phyloP scores from a whole-genome alignment of 2,888 invertebrate genomes.

The Lagria hirta region DNA sequence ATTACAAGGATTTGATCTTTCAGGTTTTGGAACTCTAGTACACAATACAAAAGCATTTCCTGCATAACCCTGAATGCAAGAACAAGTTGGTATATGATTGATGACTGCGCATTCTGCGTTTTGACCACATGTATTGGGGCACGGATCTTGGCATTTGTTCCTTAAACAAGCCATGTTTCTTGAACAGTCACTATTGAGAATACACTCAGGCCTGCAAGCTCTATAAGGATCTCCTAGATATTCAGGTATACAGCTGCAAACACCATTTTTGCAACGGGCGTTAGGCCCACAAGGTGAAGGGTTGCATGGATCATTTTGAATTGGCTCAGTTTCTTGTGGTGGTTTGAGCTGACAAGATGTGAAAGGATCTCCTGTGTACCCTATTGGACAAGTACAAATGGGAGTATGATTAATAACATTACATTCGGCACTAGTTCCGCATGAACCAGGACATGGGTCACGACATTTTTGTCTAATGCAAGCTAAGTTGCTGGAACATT shows the following conservation, averaged over 20 bases:
- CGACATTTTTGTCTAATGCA: slow-evolving; percentile 60
- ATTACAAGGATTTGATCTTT: slow-evolving; percentile 55
- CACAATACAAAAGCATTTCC: slow-evolving; percentile 77
- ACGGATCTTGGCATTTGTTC: slow-evolving; percentile 77
- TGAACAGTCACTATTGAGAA: slow-evolving; percentile 73
- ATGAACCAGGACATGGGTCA: slow-evolving; percentile 66
- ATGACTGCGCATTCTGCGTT: slow-evolving; percentile 75
- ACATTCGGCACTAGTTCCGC: slow-evolving; percentile 65
- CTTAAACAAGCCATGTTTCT: slow-evolving; percentile 68
- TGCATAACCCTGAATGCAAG: slow-evolving; percentile 67
- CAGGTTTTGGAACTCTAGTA: slow-evolving; percentile 13
- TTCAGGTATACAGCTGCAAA: slow-evolving; percentile 71
- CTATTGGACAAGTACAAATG: slow-evolving; percentile 64
- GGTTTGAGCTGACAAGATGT: slow-evolving; percentile 58
- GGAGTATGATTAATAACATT: slow-evolving; percentile 70
- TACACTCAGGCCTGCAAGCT: slow-evolving; percentile 79
- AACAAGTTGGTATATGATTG: slow-evolving; percentile 77
- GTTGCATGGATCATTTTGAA: slow-evolving; percentile 54
- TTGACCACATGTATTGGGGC: slow-evolving; percentile 74
- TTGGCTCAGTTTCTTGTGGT: slow-evolving; percentile 47
- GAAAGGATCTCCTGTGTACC: slow-evolving; percentile 67
- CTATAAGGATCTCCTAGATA: slow-evolving; percentile 77
- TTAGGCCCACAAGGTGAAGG: slow-evolving; percentile 71
- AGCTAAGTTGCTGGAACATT: slow-evolving; percentile 62
- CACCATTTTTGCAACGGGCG: slow-evolving; percentile 67